Percentiles rank a stretch among this genome's conserved stretches.
These are phyloP conservation scores for Lasioglossum vierecki DNA, from an alignment of 2,888 invertebrate genomes.

Conservation along the genomic window DNA sequence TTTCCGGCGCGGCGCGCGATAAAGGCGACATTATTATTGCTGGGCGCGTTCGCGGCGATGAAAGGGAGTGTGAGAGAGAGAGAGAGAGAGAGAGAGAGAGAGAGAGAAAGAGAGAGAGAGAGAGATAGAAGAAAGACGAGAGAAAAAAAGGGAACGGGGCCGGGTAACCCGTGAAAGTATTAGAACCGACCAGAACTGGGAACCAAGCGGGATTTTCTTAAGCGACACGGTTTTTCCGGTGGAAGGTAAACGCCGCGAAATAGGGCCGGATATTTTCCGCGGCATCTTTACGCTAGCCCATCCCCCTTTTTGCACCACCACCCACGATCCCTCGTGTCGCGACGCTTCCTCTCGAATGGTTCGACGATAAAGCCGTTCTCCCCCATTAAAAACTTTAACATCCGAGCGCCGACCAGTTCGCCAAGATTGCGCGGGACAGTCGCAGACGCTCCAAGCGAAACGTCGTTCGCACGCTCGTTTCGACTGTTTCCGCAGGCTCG, in stretches of 20 bases:
- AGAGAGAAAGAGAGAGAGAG: background rate
- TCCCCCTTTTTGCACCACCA: background rate
- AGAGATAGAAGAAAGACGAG: background rate
- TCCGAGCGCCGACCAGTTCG: slow-evolving; percentile 51
- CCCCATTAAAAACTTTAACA: slow-evolving; percentile 65
- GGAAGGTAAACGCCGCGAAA: slow-evolving; percentile 62
- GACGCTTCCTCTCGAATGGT: background rate
- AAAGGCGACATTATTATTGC: slow-evolving; percentile 13
- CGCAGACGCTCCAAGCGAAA: slow-evolving; percentile 34
- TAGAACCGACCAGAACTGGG: slow-evolving; percentile 54
- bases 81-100: background rate
- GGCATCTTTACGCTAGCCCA: slow-evolving; percentile 11
- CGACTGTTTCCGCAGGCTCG: background rate
- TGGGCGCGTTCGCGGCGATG: slow-evolving; percentile 13
- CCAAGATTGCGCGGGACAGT: slow-evolving; percentile 55
- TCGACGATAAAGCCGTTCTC: slow-evolving; percentile 5
- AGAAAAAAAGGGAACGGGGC: slow-evolving; percentile 12
- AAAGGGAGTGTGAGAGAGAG: background rate
- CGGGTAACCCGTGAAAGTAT: slow-evolving; percentile 22
- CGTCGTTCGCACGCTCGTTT: slow-evolving; percentile 30
- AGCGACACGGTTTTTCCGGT: slow-evolving; percentile 67
- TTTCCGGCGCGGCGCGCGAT: background rate
- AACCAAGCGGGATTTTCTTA: slow-evolving; percentile 70
- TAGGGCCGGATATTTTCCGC: slow-evolving; percentile 49
- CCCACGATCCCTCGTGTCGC: background rate